phyloP scores from a whole-genome alignment of 2,888 invertebrate genomes.

The Lapara coniferarum region DNA sequence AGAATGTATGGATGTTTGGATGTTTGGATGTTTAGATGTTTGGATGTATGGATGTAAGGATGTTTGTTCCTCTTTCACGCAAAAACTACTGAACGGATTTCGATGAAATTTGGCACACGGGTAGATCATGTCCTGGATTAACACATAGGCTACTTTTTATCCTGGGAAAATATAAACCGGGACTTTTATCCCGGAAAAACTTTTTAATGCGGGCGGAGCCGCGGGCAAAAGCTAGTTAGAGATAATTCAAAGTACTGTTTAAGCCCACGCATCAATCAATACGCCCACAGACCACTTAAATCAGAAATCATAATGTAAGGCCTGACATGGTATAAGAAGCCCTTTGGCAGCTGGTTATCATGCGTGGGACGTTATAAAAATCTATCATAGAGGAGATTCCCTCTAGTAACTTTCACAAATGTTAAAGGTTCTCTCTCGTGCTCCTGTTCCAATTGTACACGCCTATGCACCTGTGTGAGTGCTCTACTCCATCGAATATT shows the following conservation, averaged over 20 bases:
- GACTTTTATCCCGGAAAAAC: no score
- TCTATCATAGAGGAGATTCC: neutral
- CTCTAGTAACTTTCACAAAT: neutral
- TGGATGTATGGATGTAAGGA: no score
- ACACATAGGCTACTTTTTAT: no score
- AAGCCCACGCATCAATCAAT: neutral
- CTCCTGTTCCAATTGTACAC: neutral
- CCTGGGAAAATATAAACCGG: no score
- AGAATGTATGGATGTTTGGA: no score
- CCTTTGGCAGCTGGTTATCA: neutral
- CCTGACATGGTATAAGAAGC: neutral
- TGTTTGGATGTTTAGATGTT: no score
- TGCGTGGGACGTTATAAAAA: slow-evolving; percentile 6
- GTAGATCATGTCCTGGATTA: no score
- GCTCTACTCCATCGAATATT: neutral
- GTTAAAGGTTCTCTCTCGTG: slow-evolving; percentile 7
- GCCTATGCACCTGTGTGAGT: neutral
- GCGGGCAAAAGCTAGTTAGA: no score
- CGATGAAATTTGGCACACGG: no score
- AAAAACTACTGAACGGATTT: no score
- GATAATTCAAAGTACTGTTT: neutral
- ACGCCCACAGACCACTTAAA: neutral
- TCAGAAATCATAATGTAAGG: neutral
- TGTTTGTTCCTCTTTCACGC: no score
- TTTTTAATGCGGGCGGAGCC: no score